Conservation (phyloP, 2,888 invertebrate genomes). For the Iphiclides podalirius region DNA sequence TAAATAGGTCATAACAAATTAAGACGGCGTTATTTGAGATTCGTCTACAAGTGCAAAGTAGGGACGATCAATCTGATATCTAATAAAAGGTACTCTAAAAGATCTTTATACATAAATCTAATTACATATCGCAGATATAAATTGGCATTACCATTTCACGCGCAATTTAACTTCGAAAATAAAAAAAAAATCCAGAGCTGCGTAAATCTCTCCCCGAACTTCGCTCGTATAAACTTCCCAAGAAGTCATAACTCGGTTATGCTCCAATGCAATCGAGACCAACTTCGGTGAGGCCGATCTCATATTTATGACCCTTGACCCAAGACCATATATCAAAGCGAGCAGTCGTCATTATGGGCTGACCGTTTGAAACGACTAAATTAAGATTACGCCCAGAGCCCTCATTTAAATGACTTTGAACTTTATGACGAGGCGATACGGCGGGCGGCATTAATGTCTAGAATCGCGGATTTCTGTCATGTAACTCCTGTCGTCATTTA, state of each 20-base stretch:
- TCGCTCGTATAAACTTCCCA: conserved; percentile 19
- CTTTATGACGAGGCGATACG: conserved; percentile 42
- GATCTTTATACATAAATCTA: no score
- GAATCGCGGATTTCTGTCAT: conserved; percentile 48
- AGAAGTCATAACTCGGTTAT: conserved; percentile 22
- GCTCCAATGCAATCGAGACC: conserved; percentile 12
- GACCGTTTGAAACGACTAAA: conserved; percentile 30
- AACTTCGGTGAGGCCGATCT: conserved; percentile 16
- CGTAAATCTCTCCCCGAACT: conserved; percentile 12
- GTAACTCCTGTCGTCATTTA: conserved; percentile 57
- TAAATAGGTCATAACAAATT: no score
- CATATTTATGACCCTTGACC: conserved; percentile 25
- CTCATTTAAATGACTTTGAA: conserved; percentile 30
- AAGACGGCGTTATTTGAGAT: no score
- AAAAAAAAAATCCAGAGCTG: background rate
- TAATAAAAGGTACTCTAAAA: no score
- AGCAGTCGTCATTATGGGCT: conserved; percentile 29
- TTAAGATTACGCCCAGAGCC: conserved; percentile 26
- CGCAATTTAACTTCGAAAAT: conserved; percentile 3
- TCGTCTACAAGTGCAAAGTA: no score
- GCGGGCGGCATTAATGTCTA: conserved; percentile 32
- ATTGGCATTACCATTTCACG: conserved; percentile 4
- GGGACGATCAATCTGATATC: no score
- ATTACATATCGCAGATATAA: no score
- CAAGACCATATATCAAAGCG: conserved; percentile 25